Evolutionary conservation across 2,888 invertebrate species (phyloP).

Genomic region (Thymelicus acteon): DNA sequence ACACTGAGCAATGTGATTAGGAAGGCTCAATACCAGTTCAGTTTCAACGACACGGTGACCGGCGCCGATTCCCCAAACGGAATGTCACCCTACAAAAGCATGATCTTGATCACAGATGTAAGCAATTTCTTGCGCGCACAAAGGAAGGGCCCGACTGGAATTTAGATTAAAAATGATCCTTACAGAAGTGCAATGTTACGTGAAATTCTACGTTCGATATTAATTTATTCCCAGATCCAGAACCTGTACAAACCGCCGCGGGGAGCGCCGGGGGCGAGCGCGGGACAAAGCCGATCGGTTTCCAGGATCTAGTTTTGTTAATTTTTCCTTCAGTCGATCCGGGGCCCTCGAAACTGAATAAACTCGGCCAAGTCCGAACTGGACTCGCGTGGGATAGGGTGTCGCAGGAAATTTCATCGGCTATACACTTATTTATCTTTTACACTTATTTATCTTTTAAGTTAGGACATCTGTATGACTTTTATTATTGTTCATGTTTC

Average conservation of each 20-base stretch:
- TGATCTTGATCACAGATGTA: slow-evolving; percentile 52
- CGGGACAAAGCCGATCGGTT: slow-evolving; percentile 16
- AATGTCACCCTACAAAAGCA: slow-evolving; percentile 40
- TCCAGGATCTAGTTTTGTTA: slow-evolving; percentile 3
- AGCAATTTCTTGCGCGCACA: slow-evolving; percentile 60
- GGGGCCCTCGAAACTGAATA: background rate
- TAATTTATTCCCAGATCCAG: slow-evolving; percentile 46
- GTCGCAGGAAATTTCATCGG: background rate
- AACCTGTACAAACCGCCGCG: slow-evolving; percentile 37
- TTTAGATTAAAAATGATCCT: slow-evolving; percentile 78
- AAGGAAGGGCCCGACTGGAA: slow-evolving; percentile 67
- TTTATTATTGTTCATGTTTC: too few species aligned
- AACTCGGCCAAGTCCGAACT: background rate
- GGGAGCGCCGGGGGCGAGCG: slow-evolving; percentile 22
- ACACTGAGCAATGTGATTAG: too few species aligned
- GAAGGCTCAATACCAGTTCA: too few species aligned
- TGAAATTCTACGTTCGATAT: slow-evolving; percentile 54
- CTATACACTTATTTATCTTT: too few species aligned
- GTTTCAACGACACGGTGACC: background rate
- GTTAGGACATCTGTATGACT: too few species aligned
- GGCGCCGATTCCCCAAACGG: background rate
- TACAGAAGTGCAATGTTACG: slow-evolving; percentile 69
- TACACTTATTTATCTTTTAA: too few species aligned
- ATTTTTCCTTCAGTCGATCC: slow-evolving; percentile 4
- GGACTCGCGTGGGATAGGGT: background rate